Conservation (phyloP, 2,888 invertebrate genomes). For the Pandemis cinnamomeana region DNA sequence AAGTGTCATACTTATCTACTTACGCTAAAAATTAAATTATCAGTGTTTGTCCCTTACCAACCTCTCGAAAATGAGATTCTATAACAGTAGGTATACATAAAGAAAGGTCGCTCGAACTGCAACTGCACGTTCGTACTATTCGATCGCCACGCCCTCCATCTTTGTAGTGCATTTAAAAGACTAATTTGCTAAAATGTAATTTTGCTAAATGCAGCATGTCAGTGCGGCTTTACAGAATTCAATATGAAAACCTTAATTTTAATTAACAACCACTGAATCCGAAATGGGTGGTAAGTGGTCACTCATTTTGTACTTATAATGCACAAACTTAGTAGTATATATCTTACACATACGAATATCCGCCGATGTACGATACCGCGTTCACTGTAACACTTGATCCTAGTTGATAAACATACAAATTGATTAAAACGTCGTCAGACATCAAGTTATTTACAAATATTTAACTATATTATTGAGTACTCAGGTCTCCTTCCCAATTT, state of each 20-base stretch:
- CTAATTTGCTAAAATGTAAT: conserved; percentile 44
- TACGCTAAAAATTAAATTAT: conserved; percentile 69
- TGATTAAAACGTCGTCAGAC: conserved; percentile 31
- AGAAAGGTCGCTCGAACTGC: conserved; percentile 44
- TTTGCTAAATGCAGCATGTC: conserved; percentile 32
- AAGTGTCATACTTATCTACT: conserved; percentile 67
- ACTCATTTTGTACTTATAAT: conserved; percentile 50
- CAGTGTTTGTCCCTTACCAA: conserved; percentile 57
- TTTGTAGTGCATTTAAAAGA: conserved; percentile 40
- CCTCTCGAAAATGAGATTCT: conserved; percentile 54
- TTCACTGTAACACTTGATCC: conserved; percentile 69
- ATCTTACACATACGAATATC: conserved; percentile 49
- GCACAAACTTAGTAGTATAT: conserved; percentile 49
- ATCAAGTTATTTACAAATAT: conserved; percentile 59
- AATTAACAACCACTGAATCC: conserved; percentile 46
- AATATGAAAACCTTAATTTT: conserved; percentile 49
- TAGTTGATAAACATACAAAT: conserved; percentile 34
- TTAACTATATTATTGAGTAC: conserved; percentile 31
- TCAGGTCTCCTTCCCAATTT: conserved; percentile 31
- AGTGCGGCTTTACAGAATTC: conserved; percentile 51
- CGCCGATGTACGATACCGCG: conserved; percentile 55
- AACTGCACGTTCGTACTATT: conserved; percentile 38
- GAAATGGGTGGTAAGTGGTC: conserved; percentile 38
- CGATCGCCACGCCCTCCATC: conserved; percentile 41
- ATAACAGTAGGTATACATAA: conserved; percentile 50